Percentiles rank a stretch among this genome's conserved stretches.
These are phyloP conservation scores for Momotus momota DNA, from an alignment of 2,797 vertebrate genomes.

Conservation along the genomic window DNA sequence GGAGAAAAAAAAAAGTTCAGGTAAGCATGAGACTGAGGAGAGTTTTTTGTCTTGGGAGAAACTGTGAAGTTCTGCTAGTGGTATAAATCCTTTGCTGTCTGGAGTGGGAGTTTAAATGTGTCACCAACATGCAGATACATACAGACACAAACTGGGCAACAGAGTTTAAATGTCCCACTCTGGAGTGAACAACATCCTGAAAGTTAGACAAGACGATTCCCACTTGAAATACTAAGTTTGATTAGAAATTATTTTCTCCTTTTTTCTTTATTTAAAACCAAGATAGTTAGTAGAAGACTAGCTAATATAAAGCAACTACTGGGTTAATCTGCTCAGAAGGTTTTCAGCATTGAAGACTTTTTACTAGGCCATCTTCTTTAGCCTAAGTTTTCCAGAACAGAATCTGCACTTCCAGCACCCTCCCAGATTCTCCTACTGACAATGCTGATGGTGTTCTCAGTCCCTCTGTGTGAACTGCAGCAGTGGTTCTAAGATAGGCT, in stretches of 20 bases:
- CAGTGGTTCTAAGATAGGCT: not conserved
- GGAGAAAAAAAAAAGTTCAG: not conserved
- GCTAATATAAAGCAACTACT: not conserved
- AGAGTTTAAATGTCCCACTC: not conserved
- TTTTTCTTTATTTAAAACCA: not conserved
- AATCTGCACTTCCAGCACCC: not conserved
- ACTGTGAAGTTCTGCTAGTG: not conserved
- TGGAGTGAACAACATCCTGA: not conserved
- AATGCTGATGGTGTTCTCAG: not conserved
- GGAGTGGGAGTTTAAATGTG: not conserved
- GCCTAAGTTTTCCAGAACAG: not conserved
- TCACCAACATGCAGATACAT: not conserved
- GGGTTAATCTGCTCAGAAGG: not conserved
- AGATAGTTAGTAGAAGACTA: not conserved
- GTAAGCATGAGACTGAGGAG: not conserved
- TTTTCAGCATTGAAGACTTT: not conserved
- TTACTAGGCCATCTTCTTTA: not conserved
- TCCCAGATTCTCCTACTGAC: not conserved
- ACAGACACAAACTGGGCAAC: not conserved
- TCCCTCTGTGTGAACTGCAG: not conserved
- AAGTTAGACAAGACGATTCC: not conserved
- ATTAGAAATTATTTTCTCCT: not conserved
- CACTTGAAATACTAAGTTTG: not conserved
- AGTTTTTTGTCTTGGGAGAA: not conserved
- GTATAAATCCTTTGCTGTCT: not conserved